These are phyloP conservation scores for Himalopsyche japonica DNA, from an alignment of 2,888 invertebrate genomes.

Conservation along the genomic window DNA sequence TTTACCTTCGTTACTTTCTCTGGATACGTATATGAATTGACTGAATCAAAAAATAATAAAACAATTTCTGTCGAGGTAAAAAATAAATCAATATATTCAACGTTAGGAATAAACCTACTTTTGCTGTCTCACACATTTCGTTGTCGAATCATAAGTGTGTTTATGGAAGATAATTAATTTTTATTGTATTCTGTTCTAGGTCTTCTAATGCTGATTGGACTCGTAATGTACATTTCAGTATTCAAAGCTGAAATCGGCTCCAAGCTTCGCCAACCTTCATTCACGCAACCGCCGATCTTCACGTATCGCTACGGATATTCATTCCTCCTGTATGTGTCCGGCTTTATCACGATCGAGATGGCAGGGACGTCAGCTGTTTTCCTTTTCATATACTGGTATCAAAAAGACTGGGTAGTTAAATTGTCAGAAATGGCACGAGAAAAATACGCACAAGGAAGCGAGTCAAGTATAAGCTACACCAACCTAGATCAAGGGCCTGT, in stretches of 20 bases:
- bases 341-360: constrained; percentile 81
- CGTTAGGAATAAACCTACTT: no score
- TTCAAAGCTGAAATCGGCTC: constrained; percentile 89
- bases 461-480: constrained; percentile 35
- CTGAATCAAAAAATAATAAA: no score
- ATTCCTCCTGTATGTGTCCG: constrained; percentile 82
- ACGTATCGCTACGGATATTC: constrained; percentile 88
- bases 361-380: constrained; percentile 87
- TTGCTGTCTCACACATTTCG: no score
- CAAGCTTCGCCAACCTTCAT: constrained; percentile 79
- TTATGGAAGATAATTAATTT: no score
- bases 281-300: constrained; percentile 77
- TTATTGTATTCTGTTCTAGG: constrained; percentile 61
- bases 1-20: no score
- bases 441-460: constrained; percentile 33
- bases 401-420: constrained; percentile 65
- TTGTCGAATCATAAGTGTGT: no score
- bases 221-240: constrained; percentile 91
- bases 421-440: constrained; percentile 56
- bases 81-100: no score
- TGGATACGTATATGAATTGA: no score
- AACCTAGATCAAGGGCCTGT: constrained; percentile 43
- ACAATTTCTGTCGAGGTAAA: no score
- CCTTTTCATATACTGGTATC: constrained; percentile 81
- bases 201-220: constrained; percentile 84